A percentile compares a stretch with the other conserved stretches of the same genome.
Conservation (phyloP, 1,140 invertebrate genomes). For the Rhizoglyphus robini region DNA sequence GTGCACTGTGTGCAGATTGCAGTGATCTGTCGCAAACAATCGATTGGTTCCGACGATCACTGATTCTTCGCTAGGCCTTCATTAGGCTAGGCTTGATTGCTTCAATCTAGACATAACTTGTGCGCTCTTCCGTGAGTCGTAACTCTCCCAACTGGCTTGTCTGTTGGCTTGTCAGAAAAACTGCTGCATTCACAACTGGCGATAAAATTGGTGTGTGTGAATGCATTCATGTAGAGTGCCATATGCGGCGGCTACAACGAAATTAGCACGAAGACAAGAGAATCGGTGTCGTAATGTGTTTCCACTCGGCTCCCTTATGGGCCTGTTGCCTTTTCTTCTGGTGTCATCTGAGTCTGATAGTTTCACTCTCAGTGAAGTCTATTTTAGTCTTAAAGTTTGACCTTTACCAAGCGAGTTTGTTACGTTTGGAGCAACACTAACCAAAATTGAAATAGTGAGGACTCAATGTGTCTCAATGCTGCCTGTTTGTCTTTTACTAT, state of each 20-base stretch:
- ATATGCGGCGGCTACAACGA: background rate
- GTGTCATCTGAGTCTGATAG: background rate
- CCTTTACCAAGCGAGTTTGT: background rate
- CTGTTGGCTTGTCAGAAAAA: background rate
- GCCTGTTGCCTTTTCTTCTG: background rate
- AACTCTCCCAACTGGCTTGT: background rate
- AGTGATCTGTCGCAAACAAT: background rate
- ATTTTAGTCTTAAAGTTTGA: background rate
- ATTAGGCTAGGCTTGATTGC: too few species aligned
- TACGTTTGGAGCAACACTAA: too few species aligned
- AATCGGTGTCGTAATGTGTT: background rate
- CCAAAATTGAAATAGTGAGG: background rate
- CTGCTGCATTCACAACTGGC: background rate
- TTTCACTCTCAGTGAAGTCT: background rate
- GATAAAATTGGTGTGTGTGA: slow-evolving; percentile 12
- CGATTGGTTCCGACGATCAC: background rate
- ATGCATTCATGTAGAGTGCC: slow-evolving; percentile 1
- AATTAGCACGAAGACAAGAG: background rate
- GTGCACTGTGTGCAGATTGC: background rate
- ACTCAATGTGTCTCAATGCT: background rate
- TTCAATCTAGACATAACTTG: background rate
- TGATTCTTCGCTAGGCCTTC: too few species aligned
- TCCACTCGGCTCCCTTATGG: background rate
- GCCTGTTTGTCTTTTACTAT: background rate
- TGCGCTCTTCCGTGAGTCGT: slow-evolving; percentile 2